These are phyloP conservation scores for Lateolabrax maculatus DNA, from an alignment of 2,797 vertebrate genomes.

Conservation along the genomic window DNA sequence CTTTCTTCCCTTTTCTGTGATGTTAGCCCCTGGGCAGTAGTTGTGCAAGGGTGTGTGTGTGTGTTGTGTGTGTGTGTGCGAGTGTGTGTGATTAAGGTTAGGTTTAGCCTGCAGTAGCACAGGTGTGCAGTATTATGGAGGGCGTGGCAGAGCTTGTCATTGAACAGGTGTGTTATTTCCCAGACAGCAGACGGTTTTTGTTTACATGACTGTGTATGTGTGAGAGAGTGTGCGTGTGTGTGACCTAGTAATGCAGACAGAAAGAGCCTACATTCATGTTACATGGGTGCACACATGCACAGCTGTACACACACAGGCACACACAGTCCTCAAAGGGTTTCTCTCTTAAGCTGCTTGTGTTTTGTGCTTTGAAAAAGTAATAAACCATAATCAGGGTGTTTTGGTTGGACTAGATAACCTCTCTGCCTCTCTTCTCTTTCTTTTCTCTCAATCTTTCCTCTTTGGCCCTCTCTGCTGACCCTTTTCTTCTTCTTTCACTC, in stretches of 20 bases:
- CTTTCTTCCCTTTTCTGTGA: conserved; percentile 64
- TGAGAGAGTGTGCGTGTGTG: conserved; percentile 46
- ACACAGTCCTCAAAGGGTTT: conserved; percentile 34
- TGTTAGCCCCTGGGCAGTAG: conserved; percentile 72
- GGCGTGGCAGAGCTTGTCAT: conserved; percentile 80
- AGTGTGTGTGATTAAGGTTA: conserved; percentile 68
- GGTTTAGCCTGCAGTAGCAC: conserved; percentile 77
- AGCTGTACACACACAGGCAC: conserved; percentile 49
- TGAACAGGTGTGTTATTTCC: conserved; percentile 83
- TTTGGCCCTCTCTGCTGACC: conserved; percentile 35
- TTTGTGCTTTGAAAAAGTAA: conserved; percentile 56
- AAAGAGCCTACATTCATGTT: conserved; percentile 52
- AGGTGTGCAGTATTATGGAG: conserved; percentile 83
- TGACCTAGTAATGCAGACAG: conserved; percentile 64
- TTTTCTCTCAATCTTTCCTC: conserved; percentile 31
- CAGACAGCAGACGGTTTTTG: conserved; percentile 80
- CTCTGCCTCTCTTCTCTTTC: conserved; percentile 37
- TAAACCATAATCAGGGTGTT: conserved; percentile 59
- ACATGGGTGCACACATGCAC: conserved; percentile 43
- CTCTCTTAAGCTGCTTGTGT: conserved; percentile 59
- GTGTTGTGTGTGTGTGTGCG: conserved; percentile 24
- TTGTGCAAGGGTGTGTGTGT: conserved; percentile 54
- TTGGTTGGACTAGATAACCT: conserved; percentile 65
- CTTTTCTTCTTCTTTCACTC: conserved; percentile 26
- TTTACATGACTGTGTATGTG: conserved; percentile 70